phyloP scores from a whole-genome alignment of 2,797 vertebrate species.

The Silurus lanzhouensis region DNA sequence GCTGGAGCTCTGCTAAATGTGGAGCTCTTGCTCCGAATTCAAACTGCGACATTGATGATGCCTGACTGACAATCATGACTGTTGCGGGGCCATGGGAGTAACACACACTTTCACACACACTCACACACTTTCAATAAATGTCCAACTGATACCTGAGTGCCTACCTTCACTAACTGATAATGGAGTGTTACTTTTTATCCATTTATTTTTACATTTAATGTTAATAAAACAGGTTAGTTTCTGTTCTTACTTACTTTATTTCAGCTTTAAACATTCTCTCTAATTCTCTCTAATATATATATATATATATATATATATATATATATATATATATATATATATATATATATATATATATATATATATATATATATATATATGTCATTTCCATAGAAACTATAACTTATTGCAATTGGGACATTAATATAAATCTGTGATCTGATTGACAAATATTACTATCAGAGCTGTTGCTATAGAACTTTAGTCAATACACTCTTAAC shows the following conservation, averaged over 20 bases:
- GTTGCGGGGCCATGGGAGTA: background rate
- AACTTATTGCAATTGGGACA: background rate
- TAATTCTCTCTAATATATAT: background rate
- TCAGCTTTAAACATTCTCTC: background rate
- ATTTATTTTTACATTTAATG: background rate
- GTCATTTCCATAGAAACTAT: background rate
- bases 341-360: background rate
- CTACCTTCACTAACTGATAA: background rate
- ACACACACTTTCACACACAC: background rate
- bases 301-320: background rate
- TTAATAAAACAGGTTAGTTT: background rate
- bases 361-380: background rate
- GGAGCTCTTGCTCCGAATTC: background rate
- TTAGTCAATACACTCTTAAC: too few relatives aligned
- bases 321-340: background rate
- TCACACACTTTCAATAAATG: background rate
- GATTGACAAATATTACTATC: background rate
- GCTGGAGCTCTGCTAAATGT: slow-evolving; percentile 10
- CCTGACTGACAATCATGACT: slow-evolving; percentile 1
- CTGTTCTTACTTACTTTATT: background rate
- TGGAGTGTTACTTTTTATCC: background rate
- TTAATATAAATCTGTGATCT: background rate
- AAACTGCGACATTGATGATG: slow-evolving; percentile 17
- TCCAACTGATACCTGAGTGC: background rate
- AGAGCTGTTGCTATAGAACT: too few relatives aligned